phyloP scores from a whole-genome alignment of 2,797 vertebrate genomes.

The Petrocephalus schoutedeni region DNA sequence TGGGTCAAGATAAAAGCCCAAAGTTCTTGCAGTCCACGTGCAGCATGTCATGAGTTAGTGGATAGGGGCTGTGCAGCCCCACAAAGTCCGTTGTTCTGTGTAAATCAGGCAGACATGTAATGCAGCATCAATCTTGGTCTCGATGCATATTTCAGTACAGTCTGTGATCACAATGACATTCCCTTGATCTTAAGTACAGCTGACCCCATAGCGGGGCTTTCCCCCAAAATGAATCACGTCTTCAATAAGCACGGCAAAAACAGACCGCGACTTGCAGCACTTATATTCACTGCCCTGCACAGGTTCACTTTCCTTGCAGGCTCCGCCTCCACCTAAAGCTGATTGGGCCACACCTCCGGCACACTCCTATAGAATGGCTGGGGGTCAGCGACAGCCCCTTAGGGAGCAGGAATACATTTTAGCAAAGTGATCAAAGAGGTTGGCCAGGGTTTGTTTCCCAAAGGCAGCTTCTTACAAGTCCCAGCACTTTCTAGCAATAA shows the following conservation, averaged over 20 bases:
- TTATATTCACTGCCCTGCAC: not conserved
- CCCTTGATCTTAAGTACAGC: not conserved
- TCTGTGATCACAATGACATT: not conserved
- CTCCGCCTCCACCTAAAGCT: not conserved
- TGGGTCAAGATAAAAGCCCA: not conserved
- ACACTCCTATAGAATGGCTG: not conserved
- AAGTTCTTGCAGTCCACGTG: not conserved
- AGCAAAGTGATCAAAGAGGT: not conserved
- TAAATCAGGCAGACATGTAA: slow-evolving; percentile 1
- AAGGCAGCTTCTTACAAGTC: not conserved
- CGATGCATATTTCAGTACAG: not conserved
- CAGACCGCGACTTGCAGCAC: not conserved
- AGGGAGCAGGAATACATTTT: not conserved
- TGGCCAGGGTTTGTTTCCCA: not conserved
- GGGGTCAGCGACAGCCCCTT: not conserved
- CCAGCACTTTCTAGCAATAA: not conserved
- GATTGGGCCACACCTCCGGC: not conserved
- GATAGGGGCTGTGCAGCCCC: not conserved
- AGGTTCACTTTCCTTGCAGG: not conserved
- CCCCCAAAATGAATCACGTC: not conserved
- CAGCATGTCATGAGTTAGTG: not conserved
- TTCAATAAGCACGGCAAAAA: no score
- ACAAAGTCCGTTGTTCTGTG: not conserved
- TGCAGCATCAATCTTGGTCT: not conserved
- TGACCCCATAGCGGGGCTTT: not conserved